phyloP scores from a whole-genome alignment of 92 coral and sea anemone species.

The Chrysogorgia sp. region DNA sequence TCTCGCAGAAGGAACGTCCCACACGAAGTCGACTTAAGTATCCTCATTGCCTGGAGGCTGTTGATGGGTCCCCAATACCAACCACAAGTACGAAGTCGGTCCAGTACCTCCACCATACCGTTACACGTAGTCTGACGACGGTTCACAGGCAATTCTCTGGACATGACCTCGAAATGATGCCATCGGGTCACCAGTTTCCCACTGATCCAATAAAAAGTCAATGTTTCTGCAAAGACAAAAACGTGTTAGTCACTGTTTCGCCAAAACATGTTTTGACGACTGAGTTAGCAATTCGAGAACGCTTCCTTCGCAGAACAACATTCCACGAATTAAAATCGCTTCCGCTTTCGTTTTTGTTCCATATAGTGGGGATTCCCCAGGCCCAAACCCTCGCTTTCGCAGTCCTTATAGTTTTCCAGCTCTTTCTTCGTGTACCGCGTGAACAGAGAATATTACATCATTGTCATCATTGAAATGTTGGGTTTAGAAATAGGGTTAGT shows the following conservation, averaged over 20 bases:
- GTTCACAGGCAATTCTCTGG: not conserved
- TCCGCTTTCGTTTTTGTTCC: too few species aligned
- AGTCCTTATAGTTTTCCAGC: too few species aligned
- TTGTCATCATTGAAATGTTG: too few species aligned
- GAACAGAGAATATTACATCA: too few species aligned
- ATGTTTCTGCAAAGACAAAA: not conserved
- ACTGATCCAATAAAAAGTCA: not conserved
- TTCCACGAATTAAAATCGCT: too few species aligned
- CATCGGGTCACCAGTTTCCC: not conserved
- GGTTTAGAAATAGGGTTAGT: too few species aligned
- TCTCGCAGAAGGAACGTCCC: conserved; percentile 64
- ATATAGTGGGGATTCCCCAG: too few species aligned
- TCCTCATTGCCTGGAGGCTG: conserved; percentile 50
- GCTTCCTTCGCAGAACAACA: too few species aligned
- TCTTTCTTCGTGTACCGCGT: too few species aligned
- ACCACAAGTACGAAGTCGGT: conserved; percentile 46
- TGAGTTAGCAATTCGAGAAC: too few species aligned
- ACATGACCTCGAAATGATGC: not conserved
- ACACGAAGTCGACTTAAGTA: conserved; percentile 38
- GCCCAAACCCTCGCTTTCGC: too few species aligned
- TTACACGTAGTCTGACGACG: conserved; percentile 23
- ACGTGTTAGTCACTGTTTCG: not conserved
- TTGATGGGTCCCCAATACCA: conserved; percentile 66
- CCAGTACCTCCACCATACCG: conserved; percentile 23
- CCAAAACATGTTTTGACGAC: too few species aligned